Evolutionary conservation across 2,113 vertebrate species (phyloP), one percentile per base, ranked within the genome.

Genomic region (Mystacornis crossleyi): DNA sequence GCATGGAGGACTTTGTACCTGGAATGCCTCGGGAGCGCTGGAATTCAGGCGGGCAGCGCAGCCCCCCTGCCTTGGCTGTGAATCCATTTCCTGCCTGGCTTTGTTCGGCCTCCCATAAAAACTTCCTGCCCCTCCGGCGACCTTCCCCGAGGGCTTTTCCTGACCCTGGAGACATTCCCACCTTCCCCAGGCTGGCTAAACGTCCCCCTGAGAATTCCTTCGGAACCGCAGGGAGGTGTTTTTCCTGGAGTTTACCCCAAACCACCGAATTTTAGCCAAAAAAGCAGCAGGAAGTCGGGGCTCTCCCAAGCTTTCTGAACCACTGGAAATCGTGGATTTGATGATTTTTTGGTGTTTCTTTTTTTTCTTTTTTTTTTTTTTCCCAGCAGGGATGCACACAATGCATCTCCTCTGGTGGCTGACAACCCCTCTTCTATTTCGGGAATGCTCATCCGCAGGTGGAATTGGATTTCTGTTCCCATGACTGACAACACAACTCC

Each of bases 401-500:
- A 96, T 96, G 43, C 93, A 69, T 64, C 90, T 95, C 87, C 79
- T 33, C 62, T 17, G 57, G 21, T 48, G 12, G 89, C 0, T 95
- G 89, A 86, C 89, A 90, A 55, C 25, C 79, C 91, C 86, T 89
- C 64, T 92, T 14, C 96, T 96, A 96, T 95, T 96, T 86, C 6
- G 11, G 89, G 93, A 92, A 89, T 34, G 67, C 72, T 96, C 86
- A 86, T 89, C 80, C 31, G 86, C 95, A 95, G 93, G 91, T 95
- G 93, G 95, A 92, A 95, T 91, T 75, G 93, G 96, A 94, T 95
- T 92, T 84, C 10, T 75, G 82, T 26, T 96, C 96, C 93, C 91
- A 62, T 87, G 91, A 96, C 89, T 94, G 95, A 92, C 91, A 95
- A 62, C 89, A 74, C 90, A 60, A 72, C 93, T 87, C 81, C 74